phyloP scores from a whole-genome alignment of 2,113 vertebrate genomes.

The Micromys minutus region DNA sequence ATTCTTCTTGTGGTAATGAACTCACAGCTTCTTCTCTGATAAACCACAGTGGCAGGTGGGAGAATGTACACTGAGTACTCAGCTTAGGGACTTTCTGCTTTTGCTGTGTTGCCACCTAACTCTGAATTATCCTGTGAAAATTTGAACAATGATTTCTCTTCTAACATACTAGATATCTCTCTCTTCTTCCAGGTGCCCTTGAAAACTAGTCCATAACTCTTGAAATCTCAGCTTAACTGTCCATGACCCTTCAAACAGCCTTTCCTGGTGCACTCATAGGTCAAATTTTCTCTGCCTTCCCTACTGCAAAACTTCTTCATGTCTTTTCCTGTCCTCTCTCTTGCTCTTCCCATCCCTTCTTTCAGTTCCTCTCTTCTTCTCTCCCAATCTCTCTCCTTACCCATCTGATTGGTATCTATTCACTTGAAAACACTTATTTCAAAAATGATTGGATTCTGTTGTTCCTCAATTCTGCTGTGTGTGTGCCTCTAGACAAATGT shows the following conservation, averaged over 20 bases:
- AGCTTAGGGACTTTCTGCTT: neutral
- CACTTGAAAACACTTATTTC: neutral
- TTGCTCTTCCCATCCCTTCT: neutral
- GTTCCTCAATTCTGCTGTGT: neutral
- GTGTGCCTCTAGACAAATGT: neutral
- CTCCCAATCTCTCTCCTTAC: neutral
- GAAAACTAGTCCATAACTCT: neutral
- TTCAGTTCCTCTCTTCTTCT: neutral
- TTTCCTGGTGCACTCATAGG: fast-evolving
- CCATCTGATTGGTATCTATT: neutral
- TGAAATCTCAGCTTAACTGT: neutral
- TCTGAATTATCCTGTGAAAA: neutral
- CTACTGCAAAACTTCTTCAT: fast-evolving
- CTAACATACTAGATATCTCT: neutral
- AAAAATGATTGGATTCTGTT: neutral
- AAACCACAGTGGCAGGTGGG: neutral
- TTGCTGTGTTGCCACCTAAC: neutral
- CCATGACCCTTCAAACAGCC: neutral
- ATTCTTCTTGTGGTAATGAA: neutral
- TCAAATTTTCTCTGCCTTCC: neutral
- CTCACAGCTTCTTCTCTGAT: neutral
- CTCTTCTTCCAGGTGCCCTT: neutral
- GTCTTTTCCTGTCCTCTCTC: too few species aligned
- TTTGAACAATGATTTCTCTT: neutral
- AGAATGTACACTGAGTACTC: neutral